Conservation (phyloP, 2,113 vertebrate species). For the Tupaia chinensis region DNA sequence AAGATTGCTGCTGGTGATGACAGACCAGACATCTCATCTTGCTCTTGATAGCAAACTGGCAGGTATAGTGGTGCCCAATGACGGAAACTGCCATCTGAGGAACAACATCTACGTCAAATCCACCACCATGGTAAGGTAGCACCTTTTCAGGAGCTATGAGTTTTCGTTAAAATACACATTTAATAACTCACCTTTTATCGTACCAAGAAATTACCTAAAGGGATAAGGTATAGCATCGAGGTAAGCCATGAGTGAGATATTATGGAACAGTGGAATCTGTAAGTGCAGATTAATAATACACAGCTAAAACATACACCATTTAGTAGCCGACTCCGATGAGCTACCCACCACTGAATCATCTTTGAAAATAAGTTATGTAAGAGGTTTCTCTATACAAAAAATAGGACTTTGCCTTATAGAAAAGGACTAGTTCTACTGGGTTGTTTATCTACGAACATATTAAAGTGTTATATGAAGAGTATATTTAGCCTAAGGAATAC, state of each 20-base stretch:
- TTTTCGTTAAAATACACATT: conserved; percentile 4
- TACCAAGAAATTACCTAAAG: conserved; percentile 49
- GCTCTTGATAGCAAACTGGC: conserved; percentile 97
- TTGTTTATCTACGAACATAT: not conserved
- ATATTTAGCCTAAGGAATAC: not conserved
- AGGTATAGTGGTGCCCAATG: conserved; percentile 96
- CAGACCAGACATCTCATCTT: conserved; percentile 98
- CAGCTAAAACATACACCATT: not conserved
- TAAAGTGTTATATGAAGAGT: not conserved
- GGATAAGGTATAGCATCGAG: conserved; percentile 37
- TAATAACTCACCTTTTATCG: conserved; percentile 44
- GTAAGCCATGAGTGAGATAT: not conserved
- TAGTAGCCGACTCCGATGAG: not conserved
- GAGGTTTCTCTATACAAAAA: not conserved
- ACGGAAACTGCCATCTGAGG: conserved; percentile 96
- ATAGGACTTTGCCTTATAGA: not conserved
- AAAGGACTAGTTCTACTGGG: not conserved
- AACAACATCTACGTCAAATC: conserved; percentile 94
- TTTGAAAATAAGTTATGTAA: conserved; percentile 29
- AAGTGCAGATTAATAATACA: not conserved
- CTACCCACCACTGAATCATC: not conserved
- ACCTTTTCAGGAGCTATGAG: not conserved
- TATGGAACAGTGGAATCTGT: not conserved
- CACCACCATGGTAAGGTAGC: conserved; percentile 93
- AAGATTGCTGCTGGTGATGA: conserved; percentile 96